phyloP scores from a whole-genome alignment of 2,888 invertebrate species.

The Dermolepida albohirtum region DNA sequence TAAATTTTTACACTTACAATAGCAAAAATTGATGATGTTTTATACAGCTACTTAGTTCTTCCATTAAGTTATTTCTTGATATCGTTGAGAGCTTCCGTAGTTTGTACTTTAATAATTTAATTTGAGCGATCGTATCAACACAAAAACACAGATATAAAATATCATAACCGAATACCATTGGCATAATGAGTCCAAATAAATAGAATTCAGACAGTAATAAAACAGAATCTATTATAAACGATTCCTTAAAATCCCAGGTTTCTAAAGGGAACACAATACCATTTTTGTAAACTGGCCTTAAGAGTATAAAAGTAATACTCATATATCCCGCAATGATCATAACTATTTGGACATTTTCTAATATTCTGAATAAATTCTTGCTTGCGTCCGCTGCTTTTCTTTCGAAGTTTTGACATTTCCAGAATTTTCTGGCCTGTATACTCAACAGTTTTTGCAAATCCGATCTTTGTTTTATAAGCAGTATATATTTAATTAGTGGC shows the following conservation, averaged over 20 bases:
- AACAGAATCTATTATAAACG: neutral
- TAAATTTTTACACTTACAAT: too few species aligned
- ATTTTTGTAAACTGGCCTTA: too few species aligned
- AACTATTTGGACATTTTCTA: too few species aligned
- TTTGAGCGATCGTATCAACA: neutral
- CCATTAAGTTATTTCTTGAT: neutral
- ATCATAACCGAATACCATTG: neutral
- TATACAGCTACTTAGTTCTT: neutral
- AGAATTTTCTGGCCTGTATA: neutral
- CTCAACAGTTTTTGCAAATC: neutral
- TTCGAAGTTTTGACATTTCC: neutral
- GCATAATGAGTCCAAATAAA: neutral
- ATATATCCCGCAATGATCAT: too few species aligned
- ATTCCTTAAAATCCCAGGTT: neutral
- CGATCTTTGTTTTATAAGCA: neutral
- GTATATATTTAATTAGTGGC: neutral
- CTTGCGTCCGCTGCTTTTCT: too few species aligned
- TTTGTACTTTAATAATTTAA: conserved; percentile 1
- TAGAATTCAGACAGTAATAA: neutral
- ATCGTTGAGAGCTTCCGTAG: neutral
- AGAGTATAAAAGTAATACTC: too few species aligned
- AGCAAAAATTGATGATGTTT: too few species aligned
- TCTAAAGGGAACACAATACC: too few species aligned
- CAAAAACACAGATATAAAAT: neutral
- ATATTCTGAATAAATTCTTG: too few species aligned